These are phyloP conservation scores for Zygogramma bicolorata DNA, from an alignment of 2,888 invertebrate species.

Conservation along the genomic window DNA sequence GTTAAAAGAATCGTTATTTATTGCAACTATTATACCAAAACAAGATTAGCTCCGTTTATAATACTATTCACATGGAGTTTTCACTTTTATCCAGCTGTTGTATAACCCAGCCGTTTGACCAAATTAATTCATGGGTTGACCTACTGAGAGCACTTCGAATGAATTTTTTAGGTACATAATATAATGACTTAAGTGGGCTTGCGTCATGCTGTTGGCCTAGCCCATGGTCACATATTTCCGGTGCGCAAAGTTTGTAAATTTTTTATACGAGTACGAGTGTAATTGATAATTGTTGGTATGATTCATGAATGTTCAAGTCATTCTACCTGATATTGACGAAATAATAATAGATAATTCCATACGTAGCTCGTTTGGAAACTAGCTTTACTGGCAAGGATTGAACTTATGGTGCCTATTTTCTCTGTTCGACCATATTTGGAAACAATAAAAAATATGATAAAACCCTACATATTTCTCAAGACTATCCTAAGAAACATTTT, in stretches of 20 bases:
- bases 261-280: neutral
- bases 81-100: slow-evolving; percentile 16
- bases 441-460: too few species aligned
- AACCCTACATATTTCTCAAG: too few species aligned
- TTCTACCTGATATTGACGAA: too few species aligned
- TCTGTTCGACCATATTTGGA: too few species aligned
- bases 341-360: too few species aligned
- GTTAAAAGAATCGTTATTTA: neutral
- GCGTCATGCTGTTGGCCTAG: slow-evolving; percentile 5
- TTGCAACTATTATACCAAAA: slow-evolving; percentile 14
- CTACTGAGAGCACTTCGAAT: neutral
- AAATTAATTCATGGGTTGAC: slow-evolving; percentile 6
- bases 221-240: neutral
- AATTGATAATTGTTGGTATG: neutral
- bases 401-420: too few species aligned
- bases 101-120: neutral
- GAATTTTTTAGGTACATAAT: neutral
- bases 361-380: too few species aligned
- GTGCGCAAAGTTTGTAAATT: neutral
- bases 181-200: neutral
- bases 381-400: too few species aligned
- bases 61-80: slow-evolving; percentile 17
- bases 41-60: slow-evolving; percentile 21
- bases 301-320: too few species aligned
- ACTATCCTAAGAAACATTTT: too few species aligned